Evolutionary conservation across 2,888 invertebrate species (phyloP).

Genomic region (Acanthopleura granulata): DNA sequence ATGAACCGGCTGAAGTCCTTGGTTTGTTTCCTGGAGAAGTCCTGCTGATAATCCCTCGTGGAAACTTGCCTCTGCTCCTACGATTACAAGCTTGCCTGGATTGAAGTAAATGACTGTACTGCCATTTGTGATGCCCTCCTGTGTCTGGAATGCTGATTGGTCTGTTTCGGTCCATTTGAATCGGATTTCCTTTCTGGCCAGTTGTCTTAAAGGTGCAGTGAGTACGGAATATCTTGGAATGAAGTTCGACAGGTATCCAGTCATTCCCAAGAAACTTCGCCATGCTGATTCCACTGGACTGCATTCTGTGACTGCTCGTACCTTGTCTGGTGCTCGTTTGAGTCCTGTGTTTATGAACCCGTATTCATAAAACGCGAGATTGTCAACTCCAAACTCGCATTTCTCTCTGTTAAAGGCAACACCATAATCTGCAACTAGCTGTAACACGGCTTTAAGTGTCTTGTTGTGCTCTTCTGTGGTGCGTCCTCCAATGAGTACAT

Average conservation of each 20-base stretch:
- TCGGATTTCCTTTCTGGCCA: neutral
- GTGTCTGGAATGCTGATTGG: constrained; percentile 16
- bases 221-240: neutral
- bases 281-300: constrained; percentile 1
- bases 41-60: constrained; percentile 8
- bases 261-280: constrained; percentile 22
- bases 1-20: constrained; percentile 23
- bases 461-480: constrained; percentile 18
- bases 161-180: constrained; percentile 16
- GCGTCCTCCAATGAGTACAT: constrained; percentile 15
- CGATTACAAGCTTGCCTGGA: constrained; percentile 8
- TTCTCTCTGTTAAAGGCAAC: constrained; percentile 20
- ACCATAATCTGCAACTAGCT: neutral
- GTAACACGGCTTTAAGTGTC: neutral
- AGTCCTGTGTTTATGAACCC: constrained; percentile 8
- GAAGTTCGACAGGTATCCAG: constrained; percentile 16
- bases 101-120: neutral
- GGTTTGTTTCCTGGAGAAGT: neutral
- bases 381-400: constrained; percentile 11
- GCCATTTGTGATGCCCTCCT: neutral
- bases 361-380: constrained; percentile 20
- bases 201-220: neutral
- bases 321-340: constrained; percentile 21
- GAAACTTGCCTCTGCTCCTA: constrained; percentile 22
- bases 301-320: constrained; percentile 23